phyloP scores from a whole-genome alignment of 2,888 invertebrate species.

The Lasioglossum oenotherae region DNA sequence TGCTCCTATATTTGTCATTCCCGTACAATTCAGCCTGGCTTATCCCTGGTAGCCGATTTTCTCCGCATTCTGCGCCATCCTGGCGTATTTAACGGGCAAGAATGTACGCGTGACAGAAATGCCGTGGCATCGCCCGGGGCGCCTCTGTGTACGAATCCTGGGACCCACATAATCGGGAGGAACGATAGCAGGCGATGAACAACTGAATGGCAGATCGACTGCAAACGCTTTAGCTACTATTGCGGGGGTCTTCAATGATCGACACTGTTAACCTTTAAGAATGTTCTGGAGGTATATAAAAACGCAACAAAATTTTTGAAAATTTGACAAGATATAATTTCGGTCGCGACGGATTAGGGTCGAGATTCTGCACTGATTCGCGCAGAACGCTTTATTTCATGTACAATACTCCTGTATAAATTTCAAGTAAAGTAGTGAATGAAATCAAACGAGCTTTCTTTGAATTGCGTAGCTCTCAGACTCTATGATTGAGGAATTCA shows the following conservation, averaged over 20 bases:
- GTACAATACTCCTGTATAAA: neutral
- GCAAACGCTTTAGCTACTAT: constrained; percentile 20
- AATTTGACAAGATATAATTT: neutral
- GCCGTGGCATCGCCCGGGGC: constrained; percentile 33
- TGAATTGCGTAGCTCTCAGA: neutral
- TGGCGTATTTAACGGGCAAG: constrained; percentile 56
- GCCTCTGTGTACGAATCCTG: constrained; percentile 36
- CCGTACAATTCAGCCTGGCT: constrained; percentile 61
- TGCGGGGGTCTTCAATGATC: no score
- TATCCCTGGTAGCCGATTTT: constrained; percentile 60
- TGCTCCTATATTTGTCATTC: constrained; percentile 46
- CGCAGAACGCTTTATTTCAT: neutral
- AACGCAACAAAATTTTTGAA: no score
- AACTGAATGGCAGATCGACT: constrained; percentile 1
- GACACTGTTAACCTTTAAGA: neutral
- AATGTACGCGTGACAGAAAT: constrained; percentile 62
- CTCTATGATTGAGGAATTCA: neutral
- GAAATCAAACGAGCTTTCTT: neutral
- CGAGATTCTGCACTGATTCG: neutral
- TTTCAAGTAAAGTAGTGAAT: neutral
- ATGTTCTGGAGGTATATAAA: no score
- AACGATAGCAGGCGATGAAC: constrained; percentile 21
- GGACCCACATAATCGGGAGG: constrained; percentile 20
- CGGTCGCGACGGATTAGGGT: constrained; percentile 9
- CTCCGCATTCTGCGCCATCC: constrained; percentile 47